Base-by-base conservation (phyloP, 1,140 invertebrate genomes). In the Ylistrum balloti region DNA sequence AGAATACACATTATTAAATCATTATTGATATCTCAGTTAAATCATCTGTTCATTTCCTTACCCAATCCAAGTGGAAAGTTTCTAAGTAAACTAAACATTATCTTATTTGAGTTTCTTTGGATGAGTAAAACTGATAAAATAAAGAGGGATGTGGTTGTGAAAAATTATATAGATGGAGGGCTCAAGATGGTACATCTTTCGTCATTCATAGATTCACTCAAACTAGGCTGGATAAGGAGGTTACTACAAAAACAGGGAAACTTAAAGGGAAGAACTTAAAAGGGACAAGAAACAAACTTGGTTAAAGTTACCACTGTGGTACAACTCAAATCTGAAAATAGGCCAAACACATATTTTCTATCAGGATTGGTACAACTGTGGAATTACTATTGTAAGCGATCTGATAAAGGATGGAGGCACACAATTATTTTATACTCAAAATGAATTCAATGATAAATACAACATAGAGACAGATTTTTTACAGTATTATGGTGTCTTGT, bases 151-250 rank as follows among this genome's bases (percentile, higher is more conserved):
- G 35, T 86, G 17, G 56, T 88, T 10, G 20, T 74, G 0, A 87
- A 85, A 38, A 38, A 13, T 38, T 45, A 48, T 86, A 88, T 28
- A n/a, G 33, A n/a, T 5, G 17, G 15, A n/a, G 90, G 90, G 17
- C 28, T 88, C 86, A 38, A 48, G 88, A n/a, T n/a, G n/a, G n/a
- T n/a, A 87, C 41, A 88, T 88, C n/a, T 89, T 10, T 22, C n/a
- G 9, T 17, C 20, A 85, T 88, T 85, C 34, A 85, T 38, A 15
- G 41, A 41, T 17, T 34, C 85, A 86, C 33, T 85, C 20, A 87
- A 87, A 89, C 89, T n/a, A 35, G 86, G 86, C n/a, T 91, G 88
- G 88, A 89, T 91, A 85, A 89, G 34, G 74, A 88, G 41, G 35
- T 38, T 91, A 41, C 33, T 35, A 33, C 32, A 56, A 32, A 41